Percentiles rank a stretch among this genome's conserved stretches.
Conservation (phyloP, 2,888 invertebrate species). For the Spodoptera exigua region DNA sequence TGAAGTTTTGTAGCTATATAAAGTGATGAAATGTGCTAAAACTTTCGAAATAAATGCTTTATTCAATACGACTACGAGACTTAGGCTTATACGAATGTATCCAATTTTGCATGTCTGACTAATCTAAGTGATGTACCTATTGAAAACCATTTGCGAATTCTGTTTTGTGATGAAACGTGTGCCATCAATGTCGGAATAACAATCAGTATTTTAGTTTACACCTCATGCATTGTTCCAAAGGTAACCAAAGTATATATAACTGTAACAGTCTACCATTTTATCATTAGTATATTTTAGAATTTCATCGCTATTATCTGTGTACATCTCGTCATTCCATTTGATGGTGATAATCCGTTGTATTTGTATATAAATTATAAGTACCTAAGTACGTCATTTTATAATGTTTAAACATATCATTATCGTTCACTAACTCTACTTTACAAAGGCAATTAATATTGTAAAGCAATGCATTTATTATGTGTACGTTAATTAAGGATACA, state of each 20-base stretch:
- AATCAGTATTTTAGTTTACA: slow-evolving; percentile 53
- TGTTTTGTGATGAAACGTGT: slow-evolving; percentile 61
- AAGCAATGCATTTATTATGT: slow-evolving; percentile 31
- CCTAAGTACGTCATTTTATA: slow-evolving; percentile 30
- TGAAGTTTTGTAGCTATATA: slow-evolving; percentile 42
- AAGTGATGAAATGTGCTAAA: slow-evolving; percentile 56
- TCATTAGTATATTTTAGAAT: slow-evolving; percentile 37
- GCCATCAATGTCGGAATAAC: slow-evolving; percentile 58
- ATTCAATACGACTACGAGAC: slow-evolving; percentile 33
- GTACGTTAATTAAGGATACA: slow-evolving; percentile 21
- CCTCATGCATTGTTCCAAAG: slow-evolving; percentile 68
- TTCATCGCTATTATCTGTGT: slow-evolving; percentile 19
- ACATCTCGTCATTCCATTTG: slow-evolving; percentile 51
- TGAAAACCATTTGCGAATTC: slow-evolving; percentile 18
- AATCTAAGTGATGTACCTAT: slow-evolving; percentile 31
- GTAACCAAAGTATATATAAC: slow-evolving; percentile 65
- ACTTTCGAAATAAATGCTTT: slow-evolving; percentile 53
- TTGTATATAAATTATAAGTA: slow-evolving; percentile 49
- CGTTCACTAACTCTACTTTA: slow-evolving; percentile 36
- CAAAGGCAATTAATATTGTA: slow-evolving; percentile 38
- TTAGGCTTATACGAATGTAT: slow-evolving; percentile 50
- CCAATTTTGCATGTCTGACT: slow-evolving; percentile 46
- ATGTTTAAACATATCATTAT: slow-evolving; percentile 56
- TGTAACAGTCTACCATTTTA: slow-evolving; percentile 36
- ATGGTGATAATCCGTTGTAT: slow-evolving; percentile 44